Conservation (phyloP, 1,140 invertebrate species). For the Nasonia giraulti region DNA sequence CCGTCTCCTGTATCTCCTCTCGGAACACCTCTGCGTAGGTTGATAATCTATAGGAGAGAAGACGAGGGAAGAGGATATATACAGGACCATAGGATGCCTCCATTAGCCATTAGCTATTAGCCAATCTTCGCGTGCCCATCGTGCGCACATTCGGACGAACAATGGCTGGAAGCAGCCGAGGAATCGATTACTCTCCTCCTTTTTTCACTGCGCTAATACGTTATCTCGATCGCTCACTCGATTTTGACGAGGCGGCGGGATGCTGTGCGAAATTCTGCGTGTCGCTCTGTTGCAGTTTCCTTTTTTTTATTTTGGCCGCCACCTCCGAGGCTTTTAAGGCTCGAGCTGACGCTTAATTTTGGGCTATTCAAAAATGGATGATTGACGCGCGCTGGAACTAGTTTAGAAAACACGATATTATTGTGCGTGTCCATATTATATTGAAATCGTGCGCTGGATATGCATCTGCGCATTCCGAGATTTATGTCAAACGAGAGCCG, state of each 20-base stretch:
- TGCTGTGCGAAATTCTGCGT: too few relatives aligned
- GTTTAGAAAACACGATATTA: neutral
- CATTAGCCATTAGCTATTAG: constrained; percentile 63
- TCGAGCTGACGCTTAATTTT: neutral
- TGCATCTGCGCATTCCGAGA: neutral
- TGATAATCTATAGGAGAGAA: constrained; percentile 36
- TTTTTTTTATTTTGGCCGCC: neutral
- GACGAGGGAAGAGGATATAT: neutral
- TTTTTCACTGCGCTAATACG: neutral
- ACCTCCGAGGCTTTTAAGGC: constrained; percentile 7
- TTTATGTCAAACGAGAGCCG: neutral
- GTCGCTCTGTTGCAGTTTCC: too few relatives aligned
- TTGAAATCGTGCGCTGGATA: neutral
- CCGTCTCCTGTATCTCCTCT: neutral
- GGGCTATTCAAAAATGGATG: neutral
- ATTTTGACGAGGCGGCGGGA: neutral
- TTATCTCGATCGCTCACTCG: constrained; percentile 14
- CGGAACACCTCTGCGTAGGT: constrained; percentile 28
- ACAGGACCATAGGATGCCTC: constrained; percentile 48
- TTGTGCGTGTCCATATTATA: too few relatives aligned
- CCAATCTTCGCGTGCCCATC: constrained; percentile 58
- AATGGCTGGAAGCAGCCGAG: constrained; percentile 5
- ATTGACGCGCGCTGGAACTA: neutral
- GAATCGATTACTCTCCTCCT: constrained; percentile 29
- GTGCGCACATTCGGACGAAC: constrained; percentile 37